Percentiles rank a stretch among this genome's conserved stretches.
Evolutionary conservation across 2,113 vertebrate genomes (phyloP).

Genomic region (Toxotes jaculatrix): DNA sequence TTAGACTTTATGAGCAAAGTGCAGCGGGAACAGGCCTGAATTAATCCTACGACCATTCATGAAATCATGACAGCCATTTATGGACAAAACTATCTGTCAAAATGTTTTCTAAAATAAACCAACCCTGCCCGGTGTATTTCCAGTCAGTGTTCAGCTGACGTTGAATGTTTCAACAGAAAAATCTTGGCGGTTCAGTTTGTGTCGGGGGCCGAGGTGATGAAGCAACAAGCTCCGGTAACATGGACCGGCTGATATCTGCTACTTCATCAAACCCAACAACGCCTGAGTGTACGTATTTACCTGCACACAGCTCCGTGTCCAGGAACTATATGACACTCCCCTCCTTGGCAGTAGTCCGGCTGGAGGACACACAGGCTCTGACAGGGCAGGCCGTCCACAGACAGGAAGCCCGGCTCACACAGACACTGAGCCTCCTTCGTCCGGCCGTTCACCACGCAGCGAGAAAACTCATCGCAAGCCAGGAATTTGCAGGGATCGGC

Average conservation of each 20-base stretch:
- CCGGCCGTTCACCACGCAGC: constrained; percentile 83
- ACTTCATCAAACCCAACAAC: too few relatives aligned
- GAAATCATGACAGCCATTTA: too few relatives aligned
- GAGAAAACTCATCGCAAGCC: constrained; percentile 88
- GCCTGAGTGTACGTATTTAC: constrained; percentile 68
- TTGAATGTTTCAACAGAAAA: too few relatives aligned
- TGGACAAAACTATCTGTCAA: too few relatives aligned
- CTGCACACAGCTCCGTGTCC: constrained; percentile 89
- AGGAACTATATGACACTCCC: constrained; percentile 84
- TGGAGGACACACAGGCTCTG: constrained; percentile 84
- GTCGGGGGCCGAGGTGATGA: too few relatives aligned
- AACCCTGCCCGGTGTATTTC: neutral
- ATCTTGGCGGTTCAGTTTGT: too few relatives aligned
- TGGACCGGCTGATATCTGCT: neutral
- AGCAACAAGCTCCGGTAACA: too few relatives aligned
- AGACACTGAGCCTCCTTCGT: constrained; percentile 86
- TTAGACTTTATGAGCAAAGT: neutral
- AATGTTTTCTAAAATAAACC: too few relatives aligned
- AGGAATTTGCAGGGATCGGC: constrained; percentile 92
- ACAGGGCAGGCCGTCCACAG: constrained; percentile 83
- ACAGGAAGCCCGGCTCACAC: constrained; percentile 84
- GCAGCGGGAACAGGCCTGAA: too few relatives aligned
- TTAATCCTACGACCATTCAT: too few relatives aligned
- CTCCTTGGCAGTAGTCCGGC: constrained; percentile 81
- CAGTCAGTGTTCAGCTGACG: too few relatives aligned